Evolutionary conservation across 2,888 invertebrate species (phyloP).

Genomic region (Aspidiotus destructor): DNA sequence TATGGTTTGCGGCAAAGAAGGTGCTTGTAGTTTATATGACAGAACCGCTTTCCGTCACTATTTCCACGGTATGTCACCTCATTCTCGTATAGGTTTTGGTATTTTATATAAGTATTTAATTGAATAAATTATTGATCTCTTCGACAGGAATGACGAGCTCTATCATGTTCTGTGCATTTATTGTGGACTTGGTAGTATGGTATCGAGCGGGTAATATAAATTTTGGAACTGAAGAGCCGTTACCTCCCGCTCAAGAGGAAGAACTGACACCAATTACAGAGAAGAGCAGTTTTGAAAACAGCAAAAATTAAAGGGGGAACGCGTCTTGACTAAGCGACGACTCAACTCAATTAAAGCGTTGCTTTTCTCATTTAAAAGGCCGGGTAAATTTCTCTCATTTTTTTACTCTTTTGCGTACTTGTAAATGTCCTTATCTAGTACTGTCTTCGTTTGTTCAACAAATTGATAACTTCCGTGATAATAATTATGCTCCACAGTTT

Average conservation of each 20-base stretch:
- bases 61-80: conserved; percentile 61
- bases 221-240: conserved; percentile 52
- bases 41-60: conserved; percentile 70
- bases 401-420: too few relatives aligned
- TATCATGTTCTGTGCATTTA: conserved; percentile 74
- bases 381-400: too few relatives aligned
- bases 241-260: conserved; percentile 45
- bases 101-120: not conserved
- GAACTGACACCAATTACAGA: conserved; percentile 43
- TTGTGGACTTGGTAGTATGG: conserved; percentile 83
- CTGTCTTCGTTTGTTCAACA: too few relatives aligned
- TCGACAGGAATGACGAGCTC: conserved; percentile 69
- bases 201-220: conserved; percentile 74
- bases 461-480: too few relatives aligned
- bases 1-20: conserved; percentile 65
- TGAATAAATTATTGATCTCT: conserved; percentile 12
- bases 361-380: too few relatives aligned
- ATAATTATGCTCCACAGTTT: too few relatives aligned
- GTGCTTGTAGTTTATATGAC: conserved; percentile 83
- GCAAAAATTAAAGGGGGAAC: conserved; percentile 16
- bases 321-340: too few relatives aligned
- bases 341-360: too few relatives aligned
- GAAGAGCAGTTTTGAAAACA: conserved; percentile 35
- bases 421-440: too few relatives aligned
- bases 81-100: not conserved